Conservation (phyloP, 2,797 vertebrate genomes). For the Microctenopoma stevenorrisi region DNA sequence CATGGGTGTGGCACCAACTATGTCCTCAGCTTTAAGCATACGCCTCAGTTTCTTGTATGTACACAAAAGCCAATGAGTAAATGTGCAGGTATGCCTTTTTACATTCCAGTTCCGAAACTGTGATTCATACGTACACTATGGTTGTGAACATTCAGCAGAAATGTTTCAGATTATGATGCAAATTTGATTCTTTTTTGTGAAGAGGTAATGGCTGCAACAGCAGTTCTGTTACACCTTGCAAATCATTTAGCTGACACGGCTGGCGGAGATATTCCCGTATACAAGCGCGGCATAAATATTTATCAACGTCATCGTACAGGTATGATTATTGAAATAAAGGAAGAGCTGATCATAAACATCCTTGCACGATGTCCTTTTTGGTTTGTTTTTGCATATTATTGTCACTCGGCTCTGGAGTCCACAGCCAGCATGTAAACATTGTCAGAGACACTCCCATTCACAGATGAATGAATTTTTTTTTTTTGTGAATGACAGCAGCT, state of each 20-base stretch:
- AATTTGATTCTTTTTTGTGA: neutral
- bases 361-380: neutral
- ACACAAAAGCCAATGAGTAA: constrained; percentile 46
- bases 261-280: neutral
- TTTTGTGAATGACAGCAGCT: constrained; percentile 72
- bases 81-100: constrained; percentile 44
- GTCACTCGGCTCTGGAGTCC: constrained; percentile 8
- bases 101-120: constrained; percentile 32
- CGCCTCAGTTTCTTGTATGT: constrained; percentile 35
- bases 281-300: neutral
- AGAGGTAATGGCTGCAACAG: neutral
- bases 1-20: constrained; percentile 41
- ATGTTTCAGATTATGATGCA: neutral
- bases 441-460: constrained; percentile 54
- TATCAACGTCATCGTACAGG: neutral
- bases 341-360: neutral
- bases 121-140: constrained; percentile 23
- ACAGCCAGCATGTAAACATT: constrained; percentile 43
- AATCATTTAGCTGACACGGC: neutral
- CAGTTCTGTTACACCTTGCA: neutral
- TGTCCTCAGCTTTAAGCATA: constrained; percentile 26
- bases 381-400: neutral
- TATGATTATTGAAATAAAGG: constrained; percentile 1
- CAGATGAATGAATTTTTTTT: constrained; percentile 61
- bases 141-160: constrained; percentile 37